phyloP scores from a whole-genome alignment of 92 coral and sea anemone genomes.

The Metridium senile region DNA sequence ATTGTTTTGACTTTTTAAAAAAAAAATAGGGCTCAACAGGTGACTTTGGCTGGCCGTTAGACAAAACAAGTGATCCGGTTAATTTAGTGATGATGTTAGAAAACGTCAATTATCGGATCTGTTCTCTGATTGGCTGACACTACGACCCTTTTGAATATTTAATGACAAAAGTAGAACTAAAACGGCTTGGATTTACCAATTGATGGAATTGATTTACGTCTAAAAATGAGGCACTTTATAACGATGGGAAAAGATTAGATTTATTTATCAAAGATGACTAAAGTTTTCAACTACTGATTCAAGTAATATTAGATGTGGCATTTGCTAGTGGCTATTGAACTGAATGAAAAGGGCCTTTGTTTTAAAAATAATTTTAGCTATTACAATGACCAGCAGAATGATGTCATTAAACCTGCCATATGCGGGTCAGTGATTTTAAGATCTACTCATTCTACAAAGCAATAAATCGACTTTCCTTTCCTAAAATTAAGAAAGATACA shows the following conservation, averaged over 20 bases:
- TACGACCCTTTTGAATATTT: background rate
- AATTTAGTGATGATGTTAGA: background rate
- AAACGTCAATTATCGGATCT: background rate
- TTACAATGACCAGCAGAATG: background rate
- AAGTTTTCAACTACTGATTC: background rate
- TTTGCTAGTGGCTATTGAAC: background rate
- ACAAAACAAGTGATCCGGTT: constrained; percentile 12
- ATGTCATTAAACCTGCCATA: constrained; percentile 10
- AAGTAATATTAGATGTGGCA: background rate
- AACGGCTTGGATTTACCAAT: background rate
- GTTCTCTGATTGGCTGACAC: background rate
- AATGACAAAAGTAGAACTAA: background rate
- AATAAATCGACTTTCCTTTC: background rate
- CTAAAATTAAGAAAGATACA: too few relatives aligned
- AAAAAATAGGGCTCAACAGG: background rate
- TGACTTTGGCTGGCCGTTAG: background rate
- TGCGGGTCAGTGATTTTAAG: background rate
- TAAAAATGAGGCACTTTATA: background rate
- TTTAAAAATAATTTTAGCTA: background rate
- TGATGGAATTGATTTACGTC: background rate
- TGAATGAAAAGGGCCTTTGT: background rate
- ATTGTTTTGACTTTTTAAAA: background rate
- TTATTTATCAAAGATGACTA: background rate
- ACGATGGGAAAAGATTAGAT: background rate
- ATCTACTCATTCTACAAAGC: background rate